Base-by-base conservation (phyloP, 2,113 vertebrate species). In the Nerophis lumbriciformis region DNA sequence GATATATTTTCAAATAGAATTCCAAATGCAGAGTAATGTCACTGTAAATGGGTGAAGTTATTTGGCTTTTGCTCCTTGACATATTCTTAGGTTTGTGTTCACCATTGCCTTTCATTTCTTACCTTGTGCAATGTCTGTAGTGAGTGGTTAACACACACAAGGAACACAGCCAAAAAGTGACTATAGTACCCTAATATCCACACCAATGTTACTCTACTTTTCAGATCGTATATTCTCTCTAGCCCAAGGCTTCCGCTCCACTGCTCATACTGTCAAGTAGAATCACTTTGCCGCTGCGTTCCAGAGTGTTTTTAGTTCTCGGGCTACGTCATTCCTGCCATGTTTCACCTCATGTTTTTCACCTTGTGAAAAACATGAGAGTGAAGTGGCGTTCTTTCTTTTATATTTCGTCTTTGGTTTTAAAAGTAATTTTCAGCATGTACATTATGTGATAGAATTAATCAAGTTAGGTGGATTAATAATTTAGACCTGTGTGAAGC, bases 251-350 rank as follows among this genome's bases (percentile, higher is more conserved):
- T 19, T 65, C 35, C 21, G 55, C 69, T 54, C 16, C 16, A 2
- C 68, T 75, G 66, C 68, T 78, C 65, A 64, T 66, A 16, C 71
- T 66, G 73, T 83, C 83, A 66, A 65, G 84, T 78, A 63, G 59
- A 82, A 80, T 84, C 73, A 72, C 61, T 47, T 5, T 8, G 1
- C 66, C 65, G 45, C 66, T 76, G 61, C 69, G 54, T 72, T 44
- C 68, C 64, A 13, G 49, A 70, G 59, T 59, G 59, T 63, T 64
- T 69, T 68, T 14, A 60, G 65, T 61, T 77, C 61, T 53, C 69
- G 63, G 48, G 59, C 58, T 70, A 79, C 72, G 47, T 76, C 73
- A 64, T 48, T 71, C 39, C 6, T 69, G 58, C 15, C 64, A 5
- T 49, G 19, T n/a, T n/a, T n/a, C n/a, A n/a, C n/a, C n/a, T n/a